A percentile compares a stretch with the other conserved stretches of the same genome.
These are phyloP conservation scores for Eustalomyia histrio DNA, from an alignment of 2,888 invertebrate genomes.

Conservation along the genomic window DNA sequence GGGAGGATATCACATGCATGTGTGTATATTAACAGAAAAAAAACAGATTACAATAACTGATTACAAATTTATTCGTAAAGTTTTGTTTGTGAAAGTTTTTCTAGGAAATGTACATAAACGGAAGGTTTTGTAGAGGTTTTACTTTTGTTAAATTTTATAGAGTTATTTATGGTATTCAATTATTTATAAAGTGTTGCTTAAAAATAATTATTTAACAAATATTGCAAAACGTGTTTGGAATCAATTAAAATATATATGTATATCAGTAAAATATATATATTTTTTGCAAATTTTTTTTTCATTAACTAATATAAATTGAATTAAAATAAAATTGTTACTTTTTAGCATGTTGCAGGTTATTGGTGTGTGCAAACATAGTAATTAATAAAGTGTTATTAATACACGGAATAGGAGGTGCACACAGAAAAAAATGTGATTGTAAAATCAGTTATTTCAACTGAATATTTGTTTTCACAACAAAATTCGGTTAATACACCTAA, in stretches of 20 bases:
- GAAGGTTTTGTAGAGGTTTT: not conserved
- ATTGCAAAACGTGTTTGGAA: slow-evolving; percentile 26
- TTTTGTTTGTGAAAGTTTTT: not conserved
- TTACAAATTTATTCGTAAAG: slow-evolving; percentile 7
- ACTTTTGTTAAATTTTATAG: not conserved
- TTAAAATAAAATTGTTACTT: no score
- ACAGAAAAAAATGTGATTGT: no score
- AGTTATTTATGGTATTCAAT: not conserved
- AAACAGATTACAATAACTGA: no score
- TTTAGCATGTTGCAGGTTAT: no score
- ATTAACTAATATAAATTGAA: no score
- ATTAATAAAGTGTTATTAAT: no score
- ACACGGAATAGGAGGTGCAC: no score
- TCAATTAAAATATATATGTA: no score
- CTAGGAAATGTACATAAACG: not conserved
- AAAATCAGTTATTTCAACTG: no score
- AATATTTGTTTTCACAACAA: no score
- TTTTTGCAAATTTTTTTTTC: not conserved
- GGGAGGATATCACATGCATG: slow-evolving; percentile 13
- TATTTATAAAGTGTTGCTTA: slow-evolving; percentile 15
- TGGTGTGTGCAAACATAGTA: no score
- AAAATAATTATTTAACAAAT: slow-evolving; percentile 23
- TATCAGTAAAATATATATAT: not conserved
- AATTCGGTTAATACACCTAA: no score
- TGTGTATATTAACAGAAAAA: slow-evolving; percentile 1